Conservation (phyloP, 2,888 invertebrate species). For the Drosophila planitibia region DNA sequence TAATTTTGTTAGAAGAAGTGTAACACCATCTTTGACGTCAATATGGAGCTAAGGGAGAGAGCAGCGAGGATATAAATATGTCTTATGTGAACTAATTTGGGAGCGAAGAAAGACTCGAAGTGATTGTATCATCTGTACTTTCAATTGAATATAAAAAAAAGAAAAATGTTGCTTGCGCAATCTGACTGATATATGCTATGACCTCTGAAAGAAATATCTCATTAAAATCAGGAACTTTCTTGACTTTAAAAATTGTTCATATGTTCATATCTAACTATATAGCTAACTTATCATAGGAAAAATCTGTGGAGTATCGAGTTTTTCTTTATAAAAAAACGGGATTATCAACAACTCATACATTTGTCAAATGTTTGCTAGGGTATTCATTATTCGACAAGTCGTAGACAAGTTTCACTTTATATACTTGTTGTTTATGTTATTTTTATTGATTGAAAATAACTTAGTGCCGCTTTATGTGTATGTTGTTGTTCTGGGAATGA, state of each 20-base stretch:
- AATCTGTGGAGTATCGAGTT: neutral
- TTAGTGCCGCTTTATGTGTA: slow-evolving; percentile 73
- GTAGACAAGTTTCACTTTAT: neutral
- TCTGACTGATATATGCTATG: neutral
- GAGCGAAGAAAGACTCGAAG: neutral
- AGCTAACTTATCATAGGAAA: neutral
- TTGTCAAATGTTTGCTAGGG: neutral
- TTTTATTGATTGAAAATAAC: slow-evolving; percentile 80
- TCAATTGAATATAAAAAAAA: neutral
- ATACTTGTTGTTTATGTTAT: slow-evolving; percentile 73
- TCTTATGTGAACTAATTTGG: neutral
- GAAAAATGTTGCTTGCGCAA: neutral
- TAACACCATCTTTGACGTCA: slow-evolving; percentile 11
- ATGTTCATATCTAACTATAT: neutral
- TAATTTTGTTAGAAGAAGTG: slow-evolving; percentile 7
- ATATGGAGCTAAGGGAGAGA: neutral
- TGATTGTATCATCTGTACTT: neutral
- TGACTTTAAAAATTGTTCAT: no score
- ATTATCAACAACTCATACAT: neutral
- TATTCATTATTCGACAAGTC: slow-evolving; percentile 3
- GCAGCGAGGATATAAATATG: neutral
- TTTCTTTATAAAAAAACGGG: neutral
- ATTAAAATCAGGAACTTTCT: neutral
- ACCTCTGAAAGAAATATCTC: neutral
- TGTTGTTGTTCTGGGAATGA: slow-evolving; percentile 23